Base-by-base conservation (phyloP, 2,113 vertebrate genomes). In the Eulemur macaco region DNA sequence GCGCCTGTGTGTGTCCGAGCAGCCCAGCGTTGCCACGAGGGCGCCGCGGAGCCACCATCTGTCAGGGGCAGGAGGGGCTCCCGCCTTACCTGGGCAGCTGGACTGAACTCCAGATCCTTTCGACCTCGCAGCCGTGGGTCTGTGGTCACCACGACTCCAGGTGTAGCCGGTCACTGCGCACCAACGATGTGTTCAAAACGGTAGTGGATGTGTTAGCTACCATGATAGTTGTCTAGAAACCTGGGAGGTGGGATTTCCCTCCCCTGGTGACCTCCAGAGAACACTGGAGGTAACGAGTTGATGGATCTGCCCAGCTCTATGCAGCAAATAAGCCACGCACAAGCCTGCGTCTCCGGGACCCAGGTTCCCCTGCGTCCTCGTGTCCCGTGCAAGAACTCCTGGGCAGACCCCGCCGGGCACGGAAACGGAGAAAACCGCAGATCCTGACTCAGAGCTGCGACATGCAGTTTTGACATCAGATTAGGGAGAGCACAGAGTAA, bases 1-100 rank as follows among this genome's bases (percentile, higher is more conserved):
- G n/a, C 95, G 63, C 90, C 86, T 86, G 93, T 95, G 96, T 14
- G 0, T 0, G 15, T 95, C 92, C 95, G 96, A 97, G 81, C 82
- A 83, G 39, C 42, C 21, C 94, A 29, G 3, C n/a, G 1, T 9
- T 0, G 13, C 63, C 3, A 1, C 0, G 0, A 45, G 64, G 39
- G 42, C 14, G n/a, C 42, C 12, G 0, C 50, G 1, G 10, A 27
- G 1, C 3, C 5, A 2, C 23, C 64, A 37, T 17, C 64, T 45
- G 15, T 25, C 0, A 25, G 10, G 23, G 50, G 10, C 34, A 5
- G 3, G 7, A 37, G 29, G 37, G 21, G 14, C 10, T 1, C 3
- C 54, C 0, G 29, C 6, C 6, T 21, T 0, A 5, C 3, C 18
- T 3, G 10, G 27, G 34, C 18, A 0, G 0, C 1, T 9, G 7